A percentile compares a stretch with the other conserved stretches of the same genome.
Conservation (phyloP, 1,140 invertebrate species). For the Drosophila lini region DNA sequence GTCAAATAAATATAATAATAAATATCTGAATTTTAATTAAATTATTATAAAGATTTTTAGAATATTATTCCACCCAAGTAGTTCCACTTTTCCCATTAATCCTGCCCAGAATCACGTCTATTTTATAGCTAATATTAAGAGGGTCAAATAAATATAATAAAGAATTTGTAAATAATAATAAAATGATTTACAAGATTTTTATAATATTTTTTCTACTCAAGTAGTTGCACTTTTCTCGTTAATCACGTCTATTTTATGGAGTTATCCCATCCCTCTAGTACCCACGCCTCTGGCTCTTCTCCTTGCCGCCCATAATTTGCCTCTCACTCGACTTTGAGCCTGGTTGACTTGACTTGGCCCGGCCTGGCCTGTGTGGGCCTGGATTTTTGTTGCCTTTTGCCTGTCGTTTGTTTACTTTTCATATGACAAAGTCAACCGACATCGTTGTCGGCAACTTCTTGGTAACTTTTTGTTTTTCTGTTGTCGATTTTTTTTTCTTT, state of each 20-base stretch:
- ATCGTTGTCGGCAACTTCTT: conserved; percentile 75
- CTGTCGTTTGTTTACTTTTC: conserved; percentile 80
- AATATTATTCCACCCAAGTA: neutral
- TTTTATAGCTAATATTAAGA: too few species aligned
- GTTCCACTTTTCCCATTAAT: too few species aligned
- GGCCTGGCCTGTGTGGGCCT: conserved; percentile 48
- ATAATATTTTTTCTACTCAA: neutral
- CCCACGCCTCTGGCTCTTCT: conserved; percentile 39
- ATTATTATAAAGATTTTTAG: too few species aligned
- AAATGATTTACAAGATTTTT: too few species aligned
- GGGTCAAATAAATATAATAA: neutral
- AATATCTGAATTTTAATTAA: too few species aligned
- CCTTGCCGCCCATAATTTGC: conserved; percentile 12
- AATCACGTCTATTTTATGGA: too few species aligned
- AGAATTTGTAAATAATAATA: neutral
- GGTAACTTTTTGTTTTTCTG: conserved; percentile 59
- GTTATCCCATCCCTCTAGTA: neutral
- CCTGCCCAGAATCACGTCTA: too few species aligned
- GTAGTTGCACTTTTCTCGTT: neutral
- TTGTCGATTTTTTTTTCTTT: conserved; percentile 27
- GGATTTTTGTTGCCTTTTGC: conserved; percentile 69
- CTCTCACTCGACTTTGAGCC: conserved; percentile 9
- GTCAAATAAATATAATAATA: too few species aligned
- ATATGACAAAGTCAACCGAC: conserved; percentile 81
- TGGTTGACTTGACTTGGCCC: conserved; percentile 24